Evolutionary conservation across 1,140 invertebrate genomes (phyloP), one percentile per base, ranked within the genome.

Genomic region (Patella vulgata): DNA sequence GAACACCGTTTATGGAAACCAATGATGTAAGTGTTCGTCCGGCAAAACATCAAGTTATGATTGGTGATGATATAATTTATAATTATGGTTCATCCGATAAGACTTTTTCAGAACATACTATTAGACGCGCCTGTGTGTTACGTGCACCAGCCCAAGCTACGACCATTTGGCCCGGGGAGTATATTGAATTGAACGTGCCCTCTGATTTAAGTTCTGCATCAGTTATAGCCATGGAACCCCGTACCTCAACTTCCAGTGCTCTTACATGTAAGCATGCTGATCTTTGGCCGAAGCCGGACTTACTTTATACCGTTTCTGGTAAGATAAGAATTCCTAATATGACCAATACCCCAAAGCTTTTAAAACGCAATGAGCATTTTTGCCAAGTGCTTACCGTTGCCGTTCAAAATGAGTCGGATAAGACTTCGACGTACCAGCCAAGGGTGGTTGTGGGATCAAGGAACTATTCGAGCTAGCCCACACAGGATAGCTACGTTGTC

Each of bases 281-380:
- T 12, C 48, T 25, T 17, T 66, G 63, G 40, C 59, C 50, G 14
- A 31, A 6, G 11, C 54, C 62, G 36, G 11, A 17, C 19, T n/a
- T 63, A 28, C 19, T 68, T 17, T 27, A 12, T 9, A 60, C 36
- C 8, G 53, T 68, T 17, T 11, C 53, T 0, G 58, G 65, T n/a
- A 65, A 58, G 21, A 55, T 71, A 14, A 40, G 59, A 14, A 59
- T 74, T 27, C 40, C 56, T 12, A 68, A 71, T 54, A 30, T 66
- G 2, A 66, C 69, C n/a, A 4, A 27, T 27, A 33, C 50, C n/a
- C 62, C 63, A 39, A 43, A 59, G 36, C 27, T 6, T 12, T n/a
- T 68, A 23, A 56, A 55, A 39, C 48, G 31, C 36, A 46, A 68
- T 52, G 60, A 74, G 12, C 73, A 74, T 58, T 56, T 67, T 31